A percentile compares a stretch with the other conserved stretches of the same genome.
Evolutionary conservation across 2,888 invertebrate genomes (phyloP).

Genomic region (Physocephala rufipes): DNA sequence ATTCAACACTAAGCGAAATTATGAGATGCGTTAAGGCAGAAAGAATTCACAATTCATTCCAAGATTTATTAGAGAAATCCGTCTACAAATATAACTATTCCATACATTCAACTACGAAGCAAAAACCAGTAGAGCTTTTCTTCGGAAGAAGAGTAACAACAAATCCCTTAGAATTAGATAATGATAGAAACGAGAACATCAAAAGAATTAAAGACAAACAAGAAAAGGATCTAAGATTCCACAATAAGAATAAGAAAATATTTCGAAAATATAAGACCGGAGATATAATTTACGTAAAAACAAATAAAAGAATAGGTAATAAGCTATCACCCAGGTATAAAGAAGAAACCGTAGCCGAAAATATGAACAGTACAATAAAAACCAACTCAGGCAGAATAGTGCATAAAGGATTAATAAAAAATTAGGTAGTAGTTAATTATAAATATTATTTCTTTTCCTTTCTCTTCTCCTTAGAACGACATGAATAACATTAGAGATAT

Average conservation of each 20-base stretch:
- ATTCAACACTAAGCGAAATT: constrained; percentile 41
- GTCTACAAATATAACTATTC: constrained; percentile 20
- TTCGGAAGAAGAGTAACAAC: constrained; percentile 32
- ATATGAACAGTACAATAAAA: constrained; percentile 4
- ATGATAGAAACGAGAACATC: constrained; percentile 21
- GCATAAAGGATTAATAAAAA: constrained; percentile 4
- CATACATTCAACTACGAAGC: constrained; percentile 10
- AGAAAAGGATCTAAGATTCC: constrained; percentile 30
- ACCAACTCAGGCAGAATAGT: constrained; percentile 13
- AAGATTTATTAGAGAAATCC: constrained; percentile 10
- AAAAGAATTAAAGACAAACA: constrained; percentile 36
- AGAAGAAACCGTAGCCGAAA: constrained; percentile 39
- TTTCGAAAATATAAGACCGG: constrained; percentile 38
- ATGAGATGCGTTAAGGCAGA: constrained; percentile 39
- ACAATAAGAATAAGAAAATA: constrained; percentile 39
- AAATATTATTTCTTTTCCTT: not conserved
- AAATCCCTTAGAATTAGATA: constrained; percentile 28
- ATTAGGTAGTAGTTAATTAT: not conserved
- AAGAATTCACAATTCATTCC: constrained; percentile 17
- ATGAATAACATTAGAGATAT: not conserved
- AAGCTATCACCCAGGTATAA: constrained; percentile 40
- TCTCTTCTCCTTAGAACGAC: not conserved
- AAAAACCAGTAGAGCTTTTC: constrained; percentile 34
- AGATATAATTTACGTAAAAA: constrained; percentile 39
- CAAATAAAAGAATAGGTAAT: constrained; percentile 39